Conservation (phyloP, 1,140 invertebrate species). For the Zaprionus lachaisei region DNA sequence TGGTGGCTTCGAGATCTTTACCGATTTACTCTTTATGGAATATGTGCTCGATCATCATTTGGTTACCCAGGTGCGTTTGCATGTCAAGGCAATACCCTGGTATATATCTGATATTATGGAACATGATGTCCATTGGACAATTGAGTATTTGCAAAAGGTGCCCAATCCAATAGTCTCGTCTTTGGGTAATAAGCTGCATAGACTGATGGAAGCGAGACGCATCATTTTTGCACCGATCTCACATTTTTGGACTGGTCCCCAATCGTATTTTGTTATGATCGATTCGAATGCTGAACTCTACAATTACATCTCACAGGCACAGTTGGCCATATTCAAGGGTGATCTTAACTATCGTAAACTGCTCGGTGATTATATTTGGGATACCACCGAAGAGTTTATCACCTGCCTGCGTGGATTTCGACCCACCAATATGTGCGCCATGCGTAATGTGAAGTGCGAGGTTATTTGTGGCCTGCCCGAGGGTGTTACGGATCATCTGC, state of each 20-base stretch:
- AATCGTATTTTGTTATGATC: constrained; percentile 91
- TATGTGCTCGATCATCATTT: constrained; percentile 89
- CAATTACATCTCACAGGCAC: constrained; percentile 87
- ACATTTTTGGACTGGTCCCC: constrained; percentile 95
- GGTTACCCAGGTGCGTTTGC: constrained; percentile 91
- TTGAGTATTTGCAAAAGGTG: constrained; percentile 85
- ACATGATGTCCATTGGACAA: constrained; percentile 91
- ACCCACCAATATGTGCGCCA: constrained; percentile 91
- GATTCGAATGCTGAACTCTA: constrained; percentile 89
- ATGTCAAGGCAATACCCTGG: constrained; percentile 97
- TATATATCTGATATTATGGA: constrained; percentile 96
- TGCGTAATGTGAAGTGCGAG: constrained; percentile 97
- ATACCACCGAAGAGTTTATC: constrained; percentile 89
- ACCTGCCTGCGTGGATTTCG: constrained; percentile 91
- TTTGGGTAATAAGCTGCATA: constrained; percentile 86
- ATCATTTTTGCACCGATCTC: constrained; percentile 86
- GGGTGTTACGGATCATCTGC: constrained; percentile 87
- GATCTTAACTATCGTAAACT: constrained; percentile 98
- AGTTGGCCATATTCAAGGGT: constrained; percentile 96
- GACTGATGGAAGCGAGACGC: constrained; percentile 84
- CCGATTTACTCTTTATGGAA: constrained; percentile 94
- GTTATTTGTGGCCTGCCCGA: constrained; percentile 91
- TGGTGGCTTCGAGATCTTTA: constrained; percentile 96
- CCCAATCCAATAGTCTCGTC: constrained; percentile 63
- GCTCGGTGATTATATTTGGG: constrained; percentile 95